phyloP scores from a whole-genome alignment of 2,113 vertebrate species.

The Cavia aperea region DNA sequence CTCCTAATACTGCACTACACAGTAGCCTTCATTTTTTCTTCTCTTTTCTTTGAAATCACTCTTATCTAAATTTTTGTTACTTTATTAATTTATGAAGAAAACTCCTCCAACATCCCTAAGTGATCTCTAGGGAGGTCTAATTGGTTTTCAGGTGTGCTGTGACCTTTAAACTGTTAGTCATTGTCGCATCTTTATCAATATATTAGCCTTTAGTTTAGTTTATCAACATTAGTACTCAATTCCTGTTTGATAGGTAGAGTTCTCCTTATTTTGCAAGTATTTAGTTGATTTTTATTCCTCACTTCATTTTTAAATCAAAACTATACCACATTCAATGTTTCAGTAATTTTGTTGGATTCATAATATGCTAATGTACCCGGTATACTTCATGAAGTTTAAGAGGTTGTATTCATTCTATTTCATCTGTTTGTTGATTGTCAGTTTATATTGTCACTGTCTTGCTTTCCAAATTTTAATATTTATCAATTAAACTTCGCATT shows the following conservation, averaged over 20 bases:
- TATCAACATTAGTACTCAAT: background rate
- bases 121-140: background rate
- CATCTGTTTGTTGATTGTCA: background rate
- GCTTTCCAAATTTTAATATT: background rate
- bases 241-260: background rate
- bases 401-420: background rate
- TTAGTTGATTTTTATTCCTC: background rate
- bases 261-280: background rate
- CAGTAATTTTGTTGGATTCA: background rate
- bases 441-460: background rate
- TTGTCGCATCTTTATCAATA: background rate
- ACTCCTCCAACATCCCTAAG: slow-evolving; percentile 19
- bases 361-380: background rate
- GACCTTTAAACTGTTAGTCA: slow-evolving; percentile 41
- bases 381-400: background rate
- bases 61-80: background rate
- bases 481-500: background rate
- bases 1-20: background rate
- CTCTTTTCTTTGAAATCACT: background rate
- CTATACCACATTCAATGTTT: background rate
- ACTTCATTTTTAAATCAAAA: background rate
- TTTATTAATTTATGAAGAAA: slow-evolving; percentile 41
- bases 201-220: slow-evolving; percentile 9
- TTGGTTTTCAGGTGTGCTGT: slow-evolving; percentile 8
- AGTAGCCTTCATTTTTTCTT: background rate